Evolutionary conservation across 2,113 vertebrate genomes (phyloP).

Genomic region (Gorsachius goisagi): DNA sequence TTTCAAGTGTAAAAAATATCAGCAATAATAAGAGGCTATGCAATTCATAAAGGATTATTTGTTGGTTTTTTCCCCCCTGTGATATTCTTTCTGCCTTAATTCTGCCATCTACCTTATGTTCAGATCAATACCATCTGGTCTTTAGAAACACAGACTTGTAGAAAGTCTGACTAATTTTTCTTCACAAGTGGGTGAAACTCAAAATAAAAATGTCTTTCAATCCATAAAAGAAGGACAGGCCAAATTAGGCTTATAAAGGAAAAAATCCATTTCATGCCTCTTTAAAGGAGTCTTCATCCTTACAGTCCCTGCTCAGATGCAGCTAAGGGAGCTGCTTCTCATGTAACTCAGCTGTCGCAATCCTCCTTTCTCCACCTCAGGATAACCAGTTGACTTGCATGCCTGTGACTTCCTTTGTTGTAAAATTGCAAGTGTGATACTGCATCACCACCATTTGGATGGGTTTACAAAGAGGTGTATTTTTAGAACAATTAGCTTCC

Average conservation of each 20-base stretch:
- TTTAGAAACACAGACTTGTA: neutral
- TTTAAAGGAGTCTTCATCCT: neutral
- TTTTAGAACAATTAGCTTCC: neutral
- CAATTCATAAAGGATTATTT: neutral
- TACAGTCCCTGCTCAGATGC: neutral
- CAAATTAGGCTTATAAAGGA: neutral
- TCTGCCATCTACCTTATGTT: slow-evolving; percentile 10
- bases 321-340: neutral
- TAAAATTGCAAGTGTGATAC: neutral
- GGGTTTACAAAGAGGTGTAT: neutral
- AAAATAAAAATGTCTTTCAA: slow-evolving; percentile 5
- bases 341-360: neutral
- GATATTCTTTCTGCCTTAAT: neutral
- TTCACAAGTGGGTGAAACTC: neutral
- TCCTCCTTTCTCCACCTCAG: neutral
- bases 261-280: neutral
- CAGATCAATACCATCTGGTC: slow-evolving; percentile 23
- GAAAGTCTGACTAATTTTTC: slow-evolving; percentile 18
- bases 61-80: fast-evolving
- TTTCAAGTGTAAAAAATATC: neutral
- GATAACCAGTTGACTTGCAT: neutral
- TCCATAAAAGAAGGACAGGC: neutral
- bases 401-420: neutral
- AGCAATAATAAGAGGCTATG: neutral
- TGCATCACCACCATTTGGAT: neutral